Conservation (phyloP, 1,140 invertebrate genomes). For the Elymnias hypermnestra region DNA sequence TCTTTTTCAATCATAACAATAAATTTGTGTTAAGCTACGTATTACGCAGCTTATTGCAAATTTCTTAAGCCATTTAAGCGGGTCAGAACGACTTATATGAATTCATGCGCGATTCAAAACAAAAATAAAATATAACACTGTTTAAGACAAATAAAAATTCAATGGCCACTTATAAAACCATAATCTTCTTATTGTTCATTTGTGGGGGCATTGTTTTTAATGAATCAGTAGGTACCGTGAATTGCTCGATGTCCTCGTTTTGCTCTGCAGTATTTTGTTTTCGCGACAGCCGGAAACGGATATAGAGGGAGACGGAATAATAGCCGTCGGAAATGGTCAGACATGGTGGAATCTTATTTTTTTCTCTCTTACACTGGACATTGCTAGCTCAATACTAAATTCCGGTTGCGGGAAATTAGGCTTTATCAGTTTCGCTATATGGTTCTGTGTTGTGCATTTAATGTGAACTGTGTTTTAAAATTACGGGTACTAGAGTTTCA, state of each 20-base stretch:
- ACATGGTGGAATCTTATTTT: constrained; percentile 69
- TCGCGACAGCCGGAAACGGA: constrained; percentile 71
- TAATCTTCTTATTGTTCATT: constrained; percentile 31
- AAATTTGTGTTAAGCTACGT: too few relatives aligned
- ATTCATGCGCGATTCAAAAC: constrained; percentile 16
- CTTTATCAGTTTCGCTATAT: constrained; percentile 22
- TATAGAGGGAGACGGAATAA: constrained; percentile 75
- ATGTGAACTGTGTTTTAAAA: constrained; percentile 31
- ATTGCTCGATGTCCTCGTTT: constrained; percentile 43
- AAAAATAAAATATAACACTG: constrained; percentile 20
- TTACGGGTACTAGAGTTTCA: constrained; percentile 37
- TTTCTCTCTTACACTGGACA: constrained; percentile 63
- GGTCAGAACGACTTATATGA: too few relatives aligned
- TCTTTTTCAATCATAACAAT: too few relatives aligned
- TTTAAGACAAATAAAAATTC: constrained; percentile 23
- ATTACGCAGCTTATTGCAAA: too few relatives aligned
- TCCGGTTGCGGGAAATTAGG: constrained; percentile 15
- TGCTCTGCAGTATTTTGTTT: constrained; percentile 65
- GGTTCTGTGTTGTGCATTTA: constrained; percentile 16
- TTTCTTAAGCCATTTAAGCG: too few relatives aligned
- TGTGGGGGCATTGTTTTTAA: constrained; percentile 26
- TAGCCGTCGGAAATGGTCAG: constrained; percentile 75
- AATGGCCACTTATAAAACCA: constrained; percentile 28
- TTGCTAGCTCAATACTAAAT: constrained; percentile 51
- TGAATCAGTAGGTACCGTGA: constrained; percentile 28